Conservation (phyloP, 1,140 invertebrate species). For the Bombus polaris region DNA sequence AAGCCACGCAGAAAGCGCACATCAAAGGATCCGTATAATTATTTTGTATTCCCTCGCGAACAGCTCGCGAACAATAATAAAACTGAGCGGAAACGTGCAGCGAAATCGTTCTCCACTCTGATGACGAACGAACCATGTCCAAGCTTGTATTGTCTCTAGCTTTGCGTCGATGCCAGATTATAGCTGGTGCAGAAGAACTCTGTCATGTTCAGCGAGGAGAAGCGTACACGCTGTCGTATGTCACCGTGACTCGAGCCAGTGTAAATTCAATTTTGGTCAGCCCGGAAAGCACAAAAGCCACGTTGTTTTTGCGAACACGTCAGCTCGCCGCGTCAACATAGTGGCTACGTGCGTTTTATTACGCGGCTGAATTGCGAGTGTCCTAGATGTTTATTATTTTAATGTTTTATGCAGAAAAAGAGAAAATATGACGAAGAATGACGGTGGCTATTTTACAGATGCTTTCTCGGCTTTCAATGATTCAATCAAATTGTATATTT, state of each 20-base stretch:
- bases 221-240: slow-evolving; percentile 8
- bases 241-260: slow-evolving; percentile 21
- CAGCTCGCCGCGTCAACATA: not conserved
- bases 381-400: not conserved
- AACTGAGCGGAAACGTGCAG: slow-evolving; percentile 31
- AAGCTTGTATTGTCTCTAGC: slow-evolving; percentile 48
- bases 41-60: not conserved
- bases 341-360: not conserved
- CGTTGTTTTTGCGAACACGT: slow-evolving; percentile 20
- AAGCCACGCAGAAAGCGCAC: not conserved
- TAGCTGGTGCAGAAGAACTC: slow-evolving; percentile 44
- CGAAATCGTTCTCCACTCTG: slow-evolving; percentile 8
- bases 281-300: slow-evolving; percentile 34
- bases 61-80: slow-evolving; percentile 16
- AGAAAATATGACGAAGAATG: too few species aligned
- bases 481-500: not conserved
- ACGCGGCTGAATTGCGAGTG: not conserved
- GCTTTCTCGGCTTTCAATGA: not conserved
- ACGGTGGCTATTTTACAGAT: too few species aligned
- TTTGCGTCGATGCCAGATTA: slow-evolving; percentile 63
- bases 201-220: slow-evolving; percentile 52
- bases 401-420: not conserved
- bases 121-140: slow-evolving; percentile 28
- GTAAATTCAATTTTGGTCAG: slow-evolving; percentile 61
- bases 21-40: slow-evolving; percentile 37